Evolutionary conservation across 2,888 invertebrate genomes (phyloP), one percentile per base, ranked within the genome.

Genomic region (Taphrorychus bicolor): DNA sequence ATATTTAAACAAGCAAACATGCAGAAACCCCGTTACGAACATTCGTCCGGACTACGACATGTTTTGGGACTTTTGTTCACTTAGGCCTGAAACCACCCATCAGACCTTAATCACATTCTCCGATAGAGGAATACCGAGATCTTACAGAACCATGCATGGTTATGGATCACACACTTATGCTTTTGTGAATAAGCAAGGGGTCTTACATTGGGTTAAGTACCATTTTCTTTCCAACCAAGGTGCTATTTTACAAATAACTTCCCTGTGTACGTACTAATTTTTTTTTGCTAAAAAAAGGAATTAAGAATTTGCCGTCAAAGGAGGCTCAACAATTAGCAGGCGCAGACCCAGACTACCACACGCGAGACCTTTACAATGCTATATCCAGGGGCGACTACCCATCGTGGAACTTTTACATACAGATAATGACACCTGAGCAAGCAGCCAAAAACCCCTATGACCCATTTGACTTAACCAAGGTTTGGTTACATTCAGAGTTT

Each of bases 91-190:
- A 83, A 85, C 92, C 0, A 88, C 89, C 19, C 97, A 98, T 80
- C 96, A 97, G 78, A 83, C 89, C n/a, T 80, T 92, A 76, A 90
- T 97, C 81, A 82, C 96, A 74, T 97, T 96, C 81, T 89, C 93
- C 17, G 97, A 97, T 83, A 89, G 97, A 75, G 98, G 97, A 40
- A 93, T 94, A 71, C 97, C 97, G 5, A 93, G 95, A 81, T 96
- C 97, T 11, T 91, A 90, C 64, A 45, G 80, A 57, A 67, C 77
- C 52, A 80, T 80, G 80, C 93, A 97, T 78, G 97, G 97, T 32
- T 97, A 95, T 78, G 95, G 95, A 1, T 94, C 93, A 0, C 95
- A 97, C 80, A 95, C 97, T 0, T 97, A 94, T 82, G 94, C 95
- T 78, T 83, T 96, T 71, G 87, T 97, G 1, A 97, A 96, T 82